Evolutionary conservation across 2,113 vertebrate species (phyloP).

Genomic region (Laticauda colubrina): DNA sequence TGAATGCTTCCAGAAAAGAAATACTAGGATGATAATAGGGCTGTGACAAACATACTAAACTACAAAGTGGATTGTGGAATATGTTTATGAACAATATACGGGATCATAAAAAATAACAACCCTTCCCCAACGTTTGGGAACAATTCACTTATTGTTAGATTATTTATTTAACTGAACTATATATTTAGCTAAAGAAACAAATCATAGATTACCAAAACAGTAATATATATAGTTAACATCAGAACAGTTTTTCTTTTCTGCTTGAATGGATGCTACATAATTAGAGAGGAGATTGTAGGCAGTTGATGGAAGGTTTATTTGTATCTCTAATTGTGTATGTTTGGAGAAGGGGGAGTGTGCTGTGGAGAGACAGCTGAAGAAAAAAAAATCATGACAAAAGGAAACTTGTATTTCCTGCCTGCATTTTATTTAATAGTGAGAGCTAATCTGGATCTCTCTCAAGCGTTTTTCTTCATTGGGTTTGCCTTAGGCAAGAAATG

Average conservation of each 20-base stretch:
- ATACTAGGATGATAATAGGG: neutral
- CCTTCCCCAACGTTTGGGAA: neutral
- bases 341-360: constrained; percentile 33
- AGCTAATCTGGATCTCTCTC: constrained; percentile 47
- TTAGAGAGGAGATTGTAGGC: constrained; percentile 44
- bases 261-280: constrained; percentile 39
- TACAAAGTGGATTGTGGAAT: neutral
- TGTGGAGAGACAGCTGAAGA: constrained; percentile 58
- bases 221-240: constrained; percentile 29
- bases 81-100: neutral
- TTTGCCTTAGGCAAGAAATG: constrained; percentile 53
- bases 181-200: neutral
- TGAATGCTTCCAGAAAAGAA: neutral
- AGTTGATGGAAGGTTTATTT: constrained; percentile 38
- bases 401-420: constrained; percentile 52
- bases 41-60: neutral
- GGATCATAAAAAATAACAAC: neutral
- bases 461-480: constrained; percentile 62
- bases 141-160: neutral
- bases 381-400: constrained; percentile 57
- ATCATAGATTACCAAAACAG: constrained; percentile 2
- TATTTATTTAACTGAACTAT: neutral
- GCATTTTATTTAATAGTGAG: constrained; percentile 51
- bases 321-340: constrained; percentile 44
- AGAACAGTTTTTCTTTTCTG: constrained; percentile 35